Evolutionary conservation across 2,797 vertebrate genomes (phyloP).

Genomic region (Lemur catta): DNA sequence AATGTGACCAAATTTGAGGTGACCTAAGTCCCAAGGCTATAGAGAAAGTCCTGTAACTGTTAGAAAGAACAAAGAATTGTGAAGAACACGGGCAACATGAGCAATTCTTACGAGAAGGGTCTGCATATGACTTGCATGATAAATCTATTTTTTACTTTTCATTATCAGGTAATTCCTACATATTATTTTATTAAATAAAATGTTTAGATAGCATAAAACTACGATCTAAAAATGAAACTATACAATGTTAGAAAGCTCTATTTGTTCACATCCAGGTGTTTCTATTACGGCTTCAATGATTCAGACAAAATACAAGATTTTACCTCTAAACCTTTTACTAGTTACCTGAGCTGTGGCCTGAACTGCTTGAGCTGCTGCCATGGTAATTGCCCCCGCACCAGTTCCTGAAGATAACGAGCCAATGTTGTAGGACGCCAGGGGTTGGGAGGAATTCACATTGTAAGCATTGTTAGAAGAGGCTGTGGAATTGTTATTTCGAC

Average conservation of each 20-base stretch:
- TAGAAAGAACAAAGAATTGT: background rate
- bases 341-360: constrained; percentile 97
- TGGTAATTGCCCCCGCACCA: constrained; percentile 95
- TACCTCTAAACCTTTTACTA: background rate
- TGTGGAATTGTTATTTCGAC: constrained; percentile 94
- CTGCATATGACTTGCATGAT: no score
- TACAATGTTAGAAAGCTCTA: background rate
- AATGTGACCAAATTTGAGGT: background rate
- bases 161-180: background rate
- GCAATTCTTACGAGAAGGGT: background rate
- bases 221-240: constrained; percentile 8
- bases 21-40: background rate
- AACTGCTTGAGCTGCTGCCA: constrained; percentile 99
- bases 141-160: background rate
- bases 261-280: background rate
- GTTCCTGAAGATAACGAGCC: constrained; percentile 94
- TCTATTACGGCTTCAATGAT: background rate
- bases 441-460: constrained; percentile 94
- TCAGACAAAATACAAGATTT: background rate
- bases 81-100: background rate
- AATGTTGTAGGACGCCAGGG: constrained; percentile 95
- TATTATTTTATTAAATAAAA: constrained; percentile 1
- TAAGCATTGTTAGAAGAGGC: constrained; percentile 93
- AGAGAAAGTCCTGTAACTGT: background rate
- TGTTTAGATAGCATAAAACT: background rate